These are phyloP conservation scores for Ceratosolen fusciceps DNA, from an alignment of 1,140 invertebrate species.

Conservation along the genomic window DNA sequence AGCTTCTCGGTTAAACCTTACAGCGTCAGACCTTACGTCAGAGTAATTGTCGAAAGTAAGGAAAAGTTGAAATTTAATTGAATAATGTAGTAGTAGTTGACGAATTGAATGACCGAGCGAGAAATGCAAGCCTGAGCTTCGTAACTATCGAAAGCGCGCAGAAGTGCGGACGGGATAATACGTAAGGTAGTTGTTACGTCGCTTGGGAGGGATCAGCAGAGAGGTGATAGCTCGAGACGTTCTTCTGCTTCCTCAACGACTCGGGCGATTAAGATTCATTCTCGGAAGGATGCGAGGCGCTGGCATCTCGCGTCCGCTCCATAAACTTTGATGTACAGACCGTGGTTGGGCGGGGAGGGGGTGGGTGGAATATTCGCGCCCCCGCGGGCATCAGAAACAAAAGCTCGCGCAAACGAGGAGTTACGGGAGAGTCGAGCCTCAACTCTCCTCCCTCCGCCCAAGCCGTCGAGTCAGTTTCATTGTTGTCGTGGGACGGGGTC, in stretches of 20 bases:
- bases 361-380: slow-evolving; percentile 55
- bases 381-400: slow-evolving; percentile 60
- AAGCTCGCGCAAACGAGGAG: slow-evolving; percentile 64
- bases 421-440: slow-evolving; percentile 56
- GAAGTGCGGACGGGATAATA: not conserved
- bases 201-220: too few species aligned
- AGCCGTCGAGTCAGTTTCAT: too few species aligned
- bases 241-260: not conserved
- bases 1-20: too few species aligned
- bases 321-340: slow-evolving; percentile 67
- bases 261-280: slow-evolving; percentile 44
- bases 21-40: too few species aligned
- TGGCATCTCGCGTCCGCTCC: slow-evolving; percentile 46
- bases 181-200: not conserved
- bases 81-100: not conserved
- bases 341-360: too few species aligned
- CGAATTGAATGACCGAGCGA: not conserved
- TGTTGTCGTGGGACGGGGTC: not conserved
- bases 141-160: not conserved
- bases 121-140: not conserved
- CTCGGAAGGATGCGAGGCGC: not conserved
- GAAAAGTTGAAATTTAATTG: not conserved
- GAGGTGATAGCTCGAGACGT: not conserved
- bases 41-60: too few species aligned
- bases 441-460: not conserved